phyloP scores from a whole-genome alignment of 2,888 invertebrate genomes.

The Ischnura elegans region DNA sequence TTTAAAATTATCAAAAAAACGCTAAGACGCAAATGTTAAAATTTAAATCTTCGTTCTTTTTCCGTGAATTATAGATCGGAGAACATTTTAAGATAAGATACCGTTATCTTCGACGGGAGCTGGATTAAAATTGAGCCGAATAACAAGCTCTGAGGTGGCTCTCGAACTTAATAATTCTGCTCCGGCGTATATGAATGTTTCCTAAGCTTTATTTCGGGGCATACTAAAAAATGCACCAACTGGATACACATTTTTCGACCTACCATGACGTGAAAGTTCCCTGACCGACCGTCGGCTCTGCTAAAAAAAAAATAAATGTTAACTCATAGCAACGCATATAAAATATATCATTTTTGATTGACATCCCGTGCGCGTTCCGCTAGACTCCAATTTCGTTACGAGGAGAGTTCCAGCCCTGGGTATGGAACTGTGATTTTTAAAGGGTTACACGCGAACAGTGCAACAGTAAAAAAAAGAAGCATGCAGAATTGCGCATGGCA shows the following conservation, averaged over 20 bases:
- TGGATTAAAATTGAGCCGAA: too few species aligned
- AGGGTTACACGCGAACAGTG: not conserved
- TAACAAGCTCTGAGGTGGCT: too few species aligned
- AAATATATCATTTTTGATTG: not conserved
- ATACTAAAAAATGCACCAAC: not conserved
- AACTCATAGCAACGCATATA: too few species aligned
- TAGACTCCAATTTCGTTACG: not conserved
- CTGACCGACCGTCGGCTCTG: too few species aligned
- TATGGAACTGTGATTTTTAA: not conserved
- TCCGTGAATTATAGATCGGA: too few species aligned
- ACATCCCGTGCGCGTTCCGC: not conserved
- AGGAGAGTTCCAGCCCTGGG: not conserved
- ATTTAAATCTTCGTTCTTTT: too few species aligned
- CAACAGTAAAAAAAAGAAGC: not conserved
- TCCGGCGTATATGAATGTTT: not conserved
- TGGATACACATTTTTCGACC: not conserved
- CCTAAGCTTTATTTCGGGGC: not conserved
- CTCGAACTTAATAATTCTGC: not conserved
- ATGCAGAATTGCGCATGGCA: not conserved
- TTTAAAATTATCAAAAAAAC: too few species aligned
- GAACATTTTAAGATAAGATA: too few species aligned
- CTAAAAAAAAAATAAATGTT: too few species aligned
- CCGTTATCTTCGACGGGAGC: too few species aligned
- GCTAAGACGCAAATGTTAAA: too few species aligned
- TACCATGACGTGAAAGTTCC: too few species aligned